Evolutionary conservation across 2,888 invertebrate genomes (phyloP).

Genomic region (Junonia oenone): DNA sequence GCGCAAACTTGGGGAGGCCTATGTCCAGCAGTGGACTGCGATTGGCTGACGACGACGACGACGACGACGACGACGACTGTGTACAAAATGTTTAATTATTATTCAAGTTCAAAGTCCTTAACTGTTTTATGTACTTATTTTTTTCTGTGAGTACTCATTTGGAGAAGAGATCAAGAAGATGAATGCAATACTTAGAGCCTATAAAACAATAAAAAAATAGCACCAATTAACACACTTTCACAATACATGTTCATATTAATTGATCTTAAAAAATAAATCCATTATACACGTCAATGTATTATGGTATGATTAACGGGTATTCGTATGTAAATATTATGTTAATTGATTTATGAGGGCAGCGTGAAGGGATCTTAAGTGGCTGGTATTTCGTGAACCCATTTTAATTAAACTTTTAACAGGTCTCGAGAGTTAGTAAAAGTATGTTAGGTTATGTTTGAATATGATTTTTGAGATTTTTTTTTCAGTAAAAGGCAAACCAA

Average conservation of each 20-base stretch:
- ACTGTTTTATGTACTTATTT: background rate
- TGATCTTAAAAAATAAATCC: constrained; percentile 13
- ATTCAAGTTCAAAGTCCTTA: too few species aligned
- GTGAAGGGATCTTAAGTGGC: constrained; percentile 19
- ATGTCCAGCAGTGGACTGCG: too few species aligned
- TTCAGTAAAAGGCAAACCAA: too few species aligned
- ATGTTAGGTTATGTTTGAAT: too few species aligned
- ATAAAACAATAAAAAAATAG: background rate
- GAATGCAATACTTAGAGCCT: too few species aligned
- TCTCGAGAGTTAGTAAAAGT: background rate
- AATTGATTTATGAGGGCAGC: constrained; percentile 29
- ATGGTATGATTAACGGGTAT: constrained; percentile 4
- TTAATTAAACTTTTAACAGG: background rate
- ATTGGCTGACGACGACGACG: too few species aligned
- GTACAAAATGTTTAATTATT: too few species aligned
- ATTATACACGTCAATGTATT: constrained; percentile 8
- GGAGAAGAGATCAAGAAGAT: too few species aligned
- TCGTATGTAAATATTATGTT: constrained; percentile 13
- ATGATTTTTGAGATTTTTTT: too few species aligned
- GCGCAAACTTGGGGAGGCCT: too few species aligned
- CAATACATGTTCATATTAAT: constrained; percentile 1
- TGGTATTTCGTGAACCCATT: background rate
- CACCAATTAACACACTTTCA: constrained; percentile 3
- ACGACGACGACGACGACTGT: too few species aligned
- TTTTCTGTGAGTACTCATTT: too few species aligned